phyloP scores from a whole-genome alignment of 2,888 invertebrate species.

The Lysandra bellargus region DNA sequence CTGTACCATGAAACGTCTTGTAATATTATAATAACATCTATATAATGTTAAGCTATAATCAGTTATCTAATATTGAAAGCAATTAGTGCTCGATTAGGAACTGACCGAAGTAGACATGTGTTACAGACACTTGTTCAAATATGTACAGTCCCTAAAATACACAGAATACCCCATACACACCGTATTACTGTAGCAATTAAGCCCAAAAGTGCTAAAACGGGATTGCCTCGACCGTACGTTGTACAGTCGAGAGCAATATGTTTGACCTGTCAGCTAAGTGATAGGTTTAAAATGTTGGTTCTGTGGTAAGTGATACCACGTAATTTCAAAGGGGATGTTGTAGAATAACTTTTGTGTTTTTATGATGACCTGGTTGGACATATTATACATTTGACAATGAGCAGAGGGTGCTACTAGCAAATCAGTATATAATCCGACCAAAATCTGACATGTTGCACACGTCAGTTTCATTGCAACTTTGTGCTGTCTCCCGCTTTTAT shows the following conservation, averaged over 20 bases:
- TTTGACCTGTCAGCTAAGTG: constrained; percentile 20
- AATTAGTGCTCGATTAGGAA: neutral
- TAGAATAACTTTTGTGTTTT: neutral
- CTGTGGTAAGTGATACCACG: neutral
- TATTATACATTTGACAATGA: too few relatives aligned
- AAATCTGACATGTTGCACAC: too few relatives aligned
- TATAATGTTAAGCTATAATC: neutral
- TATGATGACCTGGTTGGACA: too few relatives aligned
- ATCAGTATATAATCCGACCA: too few relatives aligned
- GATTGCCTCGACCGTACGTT: neutral
- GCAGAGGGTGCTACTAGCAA: too few relatives aligned
- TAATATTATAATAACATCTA: neutral
- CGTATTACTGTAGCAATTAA: neutral
- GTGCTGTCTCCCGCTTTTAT: too few relatives aligned
- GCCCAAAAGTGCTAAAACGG: neutral
- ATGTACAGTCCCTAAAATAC: neutral
- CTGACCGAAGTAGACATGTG: constrained; percentile 1
- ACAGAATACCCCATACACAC: neutral
- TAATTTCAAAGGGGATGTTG: neutral
- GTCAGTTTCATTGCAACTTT: too few relatives aligned
- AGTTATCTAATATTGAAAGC: neutral
- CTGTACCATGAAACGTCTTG: too few relatives aligned
- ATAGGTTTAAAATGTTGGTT: constrained; percentile 12
- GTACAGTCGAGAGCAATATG: constrained; percentile 7
- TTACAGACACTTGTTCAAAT: constrained; percentile 10